Percentiles rank a stretch among this genome's conserved stretches.
These are phyloP conservation scores for Ataeniobius toweri DNA, from an alignment of 2,797 vertebrate genomes.

Conservation along the genomic window DNA sequence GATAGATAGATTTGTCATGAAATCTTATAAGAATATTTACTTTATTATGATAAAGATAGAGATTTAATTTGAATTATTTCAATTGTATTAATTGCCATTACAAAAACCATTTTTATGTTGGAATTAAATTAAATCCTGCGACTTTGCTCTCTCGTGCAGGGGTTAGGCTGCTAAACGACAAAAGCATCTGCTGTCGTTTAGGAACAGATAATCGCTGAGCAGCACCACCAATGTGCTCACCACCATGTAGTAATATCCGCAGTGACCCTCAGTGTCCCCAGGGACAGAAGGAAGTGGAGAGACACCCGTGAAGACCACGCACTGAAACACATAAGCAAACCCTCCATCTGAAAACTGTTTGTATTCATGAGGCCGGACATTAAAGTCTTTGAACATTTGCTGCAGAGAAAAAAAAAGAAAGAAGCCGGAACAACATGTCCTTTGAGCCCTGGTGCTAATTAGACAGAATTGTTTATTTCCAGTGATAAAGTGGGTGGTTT, in stretches of 20 bases:
- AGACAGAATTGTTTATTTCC: constrained; percentile 48
- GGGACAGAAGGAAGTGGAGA: constrained; percentile 35
- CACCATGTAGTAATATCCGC: constrained; percentile 52
- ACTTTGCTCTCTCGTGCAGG: not conserved
- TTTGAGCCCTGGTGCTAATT: constrained; percentile 22
- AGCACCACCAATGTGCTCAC: constrained; percentile 27
- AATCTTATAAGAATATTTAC: too few relatives aligned
- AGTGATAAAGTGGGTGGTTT: constrained; percentile 12
- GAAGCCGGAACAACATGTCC: constrained; percentile 20
- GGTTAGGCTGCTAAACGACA: not conserved
- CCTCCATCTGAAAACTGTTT: constrained; percentile 3
- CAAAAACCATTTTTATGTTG: not conserved
- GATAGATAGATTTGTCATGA: too few relatives aligned
- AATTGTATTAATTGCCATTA: not conserved
- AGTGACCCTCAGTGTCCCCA: constrained; percentile 41
- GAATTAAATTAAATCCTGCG: not conserved
- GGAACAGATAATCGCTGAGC: constrained; percentile 28
- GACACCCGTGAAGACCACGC: constrained; percentile 16
- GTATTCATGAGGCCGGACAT: constrained; percentile 17
- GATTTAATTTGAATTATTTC: not conserved
- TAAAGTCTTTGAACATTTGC: constrained; percentile 7
- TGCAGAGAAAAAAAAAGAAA: not conserved
- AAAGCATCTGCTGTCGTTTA: constrained; percentile 11
- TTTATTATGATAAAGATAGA: not conserved
- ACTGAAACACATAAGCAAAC: not conserved